These are phyloP conservation scores for Corythaeola cristata DNA, from an alignment of 2,113 vertebrate species.

Conservation along the genomic window DNA sequence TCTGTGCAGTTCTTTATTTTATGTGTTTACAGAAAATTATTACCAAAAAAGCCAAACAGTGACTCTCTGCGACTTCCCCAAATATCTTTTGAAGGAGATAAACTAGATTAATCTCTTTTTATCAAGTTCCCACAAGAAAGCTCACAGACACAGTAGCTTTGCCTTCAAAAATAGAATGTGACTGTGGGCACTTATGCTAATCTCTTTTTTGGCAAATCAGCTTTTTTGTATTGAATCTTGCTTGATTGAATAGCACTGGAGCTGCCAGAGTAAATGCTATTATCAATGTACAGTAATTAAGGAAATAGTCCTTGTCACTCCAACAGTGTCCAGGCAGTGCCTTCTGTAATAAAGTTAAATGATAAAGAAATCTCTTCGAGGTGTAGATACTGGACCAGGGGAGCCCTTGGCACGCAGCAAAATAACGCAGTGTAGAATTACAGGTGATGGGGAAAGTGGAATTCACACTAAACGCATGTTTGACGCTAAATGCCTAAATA, in stretches of 20 bases:
- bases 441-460: neutral
- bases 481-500: neutral
- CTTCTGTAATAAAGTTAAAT: slow-evolving; percentile 74
- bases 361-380: slow-evolving; percentile 71
- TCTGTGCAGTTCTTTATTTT: slow-evolving; percentile 15
- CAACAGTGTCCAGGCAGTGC: slow-evolving; percentile 64
- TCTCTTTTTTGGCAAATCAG: slow-evolving; percentile 78
- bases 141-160: slow-evolving; percentile 67
- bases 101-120: slow-evolving; percentile 66
- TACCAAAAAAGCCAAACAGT: slow-evolving; percentile 19
- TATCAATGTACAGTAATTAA: slow-evolving; percentile 78
- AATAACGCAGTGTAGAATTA: neutral
- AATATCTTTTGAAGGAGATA: slow-evolving; percentile 56
- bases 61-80: neutral
- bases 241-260: slow-evolving; percentile 75
- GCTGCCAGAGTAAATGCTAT: slow-evolving; percentile 76
- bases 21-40: neutral
- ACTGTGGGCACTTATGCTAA: slow-evolving; percentile 75
- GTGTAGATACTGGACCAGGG: neutral
- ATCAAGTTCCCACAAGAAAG: slow-evolving; percentile 68
- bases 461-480: neutral
- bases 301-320: slow-evolving; percentile 77
- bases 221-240: slow-evolving; percentile 76
- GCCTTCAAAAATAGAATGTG: slow-evolving; percentile 77
- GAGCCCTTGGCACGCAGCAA: neutral